These are phyloP conservation scores for Myotis daubentonii DNA, from an alignment of 2,797 vertebrate genomes.

Conservation along the genomic window DNA sequence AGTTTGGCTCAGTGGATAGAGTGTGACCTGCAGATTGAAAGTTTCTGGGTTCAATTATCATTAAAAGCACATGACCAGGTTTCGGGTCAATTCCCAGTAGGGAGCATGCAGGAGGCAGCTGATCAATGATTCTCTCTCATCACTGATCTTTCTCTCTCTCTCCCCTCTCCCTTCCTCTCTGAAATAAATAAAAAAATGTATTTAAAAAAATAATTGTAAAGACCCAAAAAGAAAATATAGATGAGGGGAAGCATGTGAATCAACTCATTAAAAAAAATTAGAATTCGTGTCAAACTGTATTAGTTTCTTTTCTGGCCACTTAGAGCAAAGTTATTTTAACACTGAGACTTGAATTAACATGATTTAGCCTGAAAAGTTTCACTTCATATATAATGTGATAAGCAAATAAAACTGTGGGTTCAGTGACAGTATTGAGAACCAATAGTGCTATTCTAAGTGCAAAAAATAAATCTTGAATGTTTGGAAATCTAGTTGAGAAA, in stretches of 20 bases:
- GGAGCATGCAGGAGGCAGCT: too few relatives aligned
- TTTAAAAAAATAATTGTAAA: not conserved
- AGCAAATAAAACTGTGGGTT: not conserved
- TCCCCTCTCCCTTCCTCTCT: too few relatives aligned
- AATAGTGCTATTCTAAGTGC: not conserved
- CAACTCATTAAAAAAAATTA: constrained; percentile 3
- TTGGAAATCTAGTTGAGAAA: not conserved
- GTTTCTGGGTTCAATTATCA: too few relatives aligned
- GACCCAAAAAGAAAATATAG: not conserved
- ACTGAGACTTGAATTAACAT: constrained; percentile 6
- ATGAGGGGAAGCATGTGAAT: not conserved
- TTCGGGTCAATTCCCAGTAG: too few relatives aligned
- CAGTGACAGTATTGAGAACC: not conserved
- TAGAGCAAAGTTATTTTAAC: not conserved
- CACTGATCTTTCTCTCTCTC: too few relatives aligned
- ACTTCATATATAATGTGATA: not conserved
- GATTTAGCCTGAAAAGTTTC: not conserved
- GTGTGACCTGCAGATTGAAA: too few relatives aligned
- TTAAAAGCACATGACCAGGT: too few relatives aligned
- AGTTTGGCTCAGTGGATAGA: too few relatives aligned
- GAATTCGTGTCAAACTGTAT: not conserved
- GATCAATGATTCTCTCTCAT: too few relatives aligned
- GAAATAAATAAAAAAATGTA: too few relatives aligned
- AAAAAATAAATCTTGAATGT: not conserved
- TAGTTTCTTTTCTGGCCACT: not conserved